Conservation (phyloP, 1,140 invertebrate genomes). For the Bombus fervidus region DNA sequence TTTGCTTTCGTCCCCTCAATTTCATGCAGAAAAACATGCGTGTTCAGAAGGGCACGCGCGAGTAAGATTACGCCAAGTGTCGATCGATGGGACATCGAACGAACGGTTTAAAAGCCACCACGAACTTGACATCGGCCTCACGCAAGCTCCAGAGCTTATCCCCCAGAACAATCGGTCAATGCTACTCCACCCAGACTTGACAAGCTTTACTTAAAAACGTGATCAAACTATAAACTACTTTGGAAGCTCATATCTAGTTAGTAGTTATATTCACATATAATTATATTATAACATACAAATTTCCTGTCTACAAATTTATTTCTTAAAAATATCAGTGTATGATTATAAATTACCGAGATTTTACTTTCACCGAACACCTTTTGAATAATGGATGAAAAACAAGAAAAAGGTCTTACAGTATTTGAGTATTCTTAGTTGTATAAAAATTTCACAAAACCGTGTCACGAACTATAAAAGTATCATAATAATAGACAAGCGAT, state of each 20-base stretch:
- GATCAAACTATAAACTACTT: background rate
- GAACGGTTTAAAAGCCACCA: slow-evolving; percentile 53
- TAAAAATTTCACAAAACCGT: background rate
- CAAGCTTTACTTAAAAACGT: slow-evolving; percentile 23
- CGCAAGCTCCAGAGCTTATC: slow-evolving; percentile 45
- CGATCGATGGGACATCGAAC: slow-evolving; percentile 59
- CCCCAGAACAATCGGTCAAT: slow-evolving; percentile 46
- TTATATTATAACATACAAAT: background rate
- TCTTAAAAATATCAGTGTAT: background rate
- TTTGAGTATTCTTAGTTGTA: background rate
- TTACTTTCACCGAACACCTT: background rate
- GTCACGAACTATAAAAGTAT: background rate
- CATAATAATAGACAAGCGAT: background rate
- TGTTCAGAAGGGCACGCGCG: slow-evolving; percentile 36
- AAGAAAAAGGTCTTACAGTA: background rate
- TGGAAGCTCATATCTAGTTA: background rate
- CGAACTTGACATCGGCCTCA: slow-evolving; percentile 63
- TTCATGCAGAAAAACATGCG: slow-evolving; percentile 12
- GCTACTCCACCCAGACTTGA: slow-evolving; percentile 31
- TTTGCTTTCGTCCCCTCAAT: background rate
- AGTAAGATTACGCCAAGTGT: slow-evolving; percentile 34
- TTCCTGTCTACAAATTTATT: background rate
- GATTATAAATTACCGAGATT: background rate
- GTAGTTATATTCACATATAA: too few relatives aligned
- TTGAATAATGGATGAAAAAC: background rate